Evolutionary conservation across 2,888 invertebrate species (phyloP), one percentile per base, ranked within the genome.

Genomic region (Ichneumoninae sp.): DNA sequence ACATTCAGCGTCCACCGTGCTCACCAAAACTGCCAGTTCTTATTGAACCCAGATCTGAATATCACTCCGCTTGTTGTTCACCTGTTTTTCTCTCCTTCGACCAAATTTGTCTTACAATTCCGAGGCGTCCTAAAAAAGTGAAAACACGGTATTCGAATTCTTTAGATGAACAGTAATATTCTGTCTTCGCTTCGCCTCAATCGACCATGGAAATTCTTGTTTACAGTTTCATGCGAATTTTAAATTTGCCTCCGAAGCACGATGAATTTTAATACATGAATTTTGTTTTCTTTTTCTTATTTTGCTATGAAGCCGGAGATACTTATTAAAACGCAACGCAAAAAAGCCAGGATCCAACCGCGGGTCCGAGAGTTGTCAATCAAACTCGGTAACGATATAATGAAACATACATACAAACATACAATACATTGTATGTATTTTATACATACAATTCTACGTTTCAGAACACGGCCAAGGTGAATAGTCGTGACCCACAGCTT

Each of bases 31-130:
- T 44, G 44, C 44, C 44, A 3, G 44, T 47, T 47, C 44, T 1
- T 16, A 0, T 4, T 16, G 16, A 13, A 47, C 3, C 16, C 44
- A 4, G 44, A 16, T 47, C 16, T 1, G 44, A 47, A 47, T 1
- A 47, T 30, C 30, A 4, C 30, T 30, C 44, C 3, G 0, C 44
- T 47, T 47, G 13, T 3, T 16, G 44, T 47, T 16, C 44, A 4
- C 30, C 30, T 4, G 5, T 4, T 30, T 30, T 30, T 30, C 30
- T 30, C 30, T 30, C 30, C 30, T 30, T 4, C 30, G 30, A 4
- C 4, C 4, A 0, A 95, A 95, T 57, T 94, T 94, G 89, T 95
- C 96, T 87, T 96, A 96, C 10, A 95, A 92, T 0, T 96, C 95
- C 30, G 97, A 89, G 0, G 96, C 96, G 89, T 96, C 96, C 95